Evolutionary conservation across 1,140 invertebrate genomes (phyloP), one percentile per base, ranked within the genome.

Genomic region (Pomacea maculata): DNA sequence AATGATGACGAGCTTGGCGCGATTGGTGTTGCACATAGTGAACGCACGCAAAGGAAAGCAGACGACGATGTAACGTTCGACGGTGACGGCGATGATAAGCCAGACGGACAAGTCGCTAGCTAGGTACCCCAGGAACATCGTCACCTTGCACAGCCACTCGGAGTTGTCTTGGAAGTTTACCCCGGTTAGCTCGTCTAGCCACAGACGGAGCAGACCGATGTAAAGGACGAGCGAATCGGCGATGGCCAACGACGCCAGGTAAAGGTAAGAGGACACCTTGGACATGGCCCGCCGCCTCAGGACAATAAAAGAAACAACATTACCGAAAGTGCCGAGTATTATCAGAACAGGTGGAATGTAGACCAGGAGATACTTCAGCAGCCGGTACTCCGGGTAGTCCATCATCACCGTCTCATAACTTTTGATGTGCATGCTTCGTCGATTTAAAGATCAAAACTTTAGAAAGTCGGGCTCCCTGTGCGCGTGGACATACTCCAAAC

Each of bases 21-120:
- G 78, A 54, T 74, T 79, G 9, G 86, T 80, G 70, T 88, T 88
- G 80, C 89, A 91, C 74, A 91, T 84, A 17, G 77, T 52, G 34
- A 75, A 85, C 8, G 90, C 89, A 45, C 84, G 80, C n/a, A 91
- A 82, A 12, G 91, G 91, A 78, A 85, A 84, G 45, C 87, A 88
- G 9, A 91, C 90, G 55, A 88, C 91, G 71, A 91, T 90, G 78
- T 84, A 91, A 14, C 91, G 83, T 83, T 92, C 91, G 9, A 90
- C 83, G 1, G 91, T 92, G 8, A 92, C 90, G 2, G 90, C 89
- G 15, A 92, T 88, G 71, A 91, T 91, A 5, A 91, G 82, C 90
- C 90, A 91, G 8, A 90, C 91, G 45, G 88, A 88, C 81, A 88
- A 88, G 71, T 91, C 89, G 78, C 88, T 89, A 54, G 85, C 80